Evolutionary conservation across 2,113 vertebrate species (phyloP), one percentile per base, ranked within the genome.

Genomic region (Pimephales promelas): DNA sequence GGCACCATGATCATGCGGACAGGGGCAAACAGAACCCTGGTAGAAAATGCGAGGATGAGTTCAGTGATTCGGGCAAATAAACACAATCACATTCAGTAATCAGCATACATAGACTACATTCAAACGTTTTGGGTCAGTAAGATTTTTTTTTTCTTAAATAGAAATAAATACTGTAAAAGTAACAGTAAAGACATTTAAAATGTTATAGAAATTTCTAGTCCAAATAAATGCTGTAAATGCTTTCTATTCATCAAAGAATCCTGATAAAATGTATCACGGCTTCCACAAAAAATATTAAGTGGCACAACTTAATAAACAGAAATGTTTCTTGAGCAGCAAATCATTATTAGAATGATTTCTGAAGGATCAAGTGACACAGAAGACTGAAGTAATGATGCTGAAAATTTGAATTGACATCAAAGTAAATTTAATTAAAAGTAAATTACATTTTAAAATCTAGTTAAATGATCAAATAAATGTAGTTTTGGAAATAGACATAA

Each of bases 1-100:
- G 96, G 95, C 22, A 98, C 94, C 84, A 94, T 96, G 89, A 92
- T 93, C 97, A 98, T 97, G 14, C 89, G 90, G 2, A 85, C 6
- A 0, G 97, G 96, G 0, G 81, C 0, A 18, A 97, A 97, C 34
- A 96, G 90, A 1, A 97, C 92, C 83, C 96, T 97, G 57, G 47
- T 10, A 22, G 16, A 0, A 22, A 52, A 18, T 11, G 4, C 3
- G 7, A 26, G 24, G 13, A 13, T 18, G 8, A 5, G 14, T 49
- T 22, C 4, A 52, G 62, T 11, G 8, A 45, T 3, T 10, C 4
- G 13, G 62, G 5, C 18, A 3, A 59, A 22, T 24, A 31, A 36
- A 77, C 70, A 11, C 7, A 75, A 22, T 16, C 16, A 40, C 0
- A 16, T 16, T 80, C 16, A 73, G 34, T 6, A 62, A 40, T 18